phyloP scores from a whole-genome alignment of 2,888 invertebrate genomes.

The Ophion slaviceki region DNA sequence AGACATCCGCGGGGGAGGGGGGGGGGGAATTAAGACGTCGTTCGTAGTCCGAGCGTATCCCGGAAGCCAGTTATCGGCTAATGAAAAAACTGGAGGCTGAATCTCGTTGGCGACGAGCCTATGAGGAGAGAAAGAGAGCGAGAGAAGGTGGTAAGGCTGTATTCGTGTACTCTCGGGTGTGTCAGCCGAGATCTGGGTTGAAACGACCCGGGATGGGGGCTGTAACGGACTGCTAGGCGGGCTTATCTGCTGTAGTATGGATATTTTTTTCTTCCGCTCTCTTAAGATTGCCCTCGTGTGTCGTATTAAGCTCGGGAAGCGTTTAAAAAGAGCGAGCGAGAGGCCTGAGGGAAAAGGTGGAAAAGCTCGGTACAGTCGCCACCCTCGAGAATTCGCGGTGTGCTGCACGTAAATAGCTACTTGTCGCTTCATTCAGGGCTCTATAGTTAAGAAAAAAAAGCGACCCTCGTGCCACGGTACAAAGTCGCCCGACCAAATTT shows the following conservation, averaged over 20 bases:
- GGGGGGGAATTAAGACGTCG: constrained; percentile 78
- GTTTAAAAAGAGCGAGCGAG: constrained; percentile 73
- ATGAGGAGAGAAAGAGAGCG: constrained; percentile 65
- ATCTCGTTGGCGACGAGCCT: constrained; percentile 72
- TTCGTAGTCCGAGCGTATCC: constrained; percentile 79
- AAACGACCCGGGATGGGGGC: constrained; percentile 65
- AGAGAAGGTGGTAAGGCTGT: constrained; percentile 59
- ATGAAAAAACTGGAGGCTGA: constrained; percentile 79
- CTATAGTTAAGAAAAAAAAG: constrained; percentile 25
- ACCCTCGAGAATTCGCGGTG: constrained; percentile 70
- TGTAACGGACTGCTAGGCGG: constrained; percentile 65
- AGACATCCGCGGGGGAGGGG: constrained; percentile 29
- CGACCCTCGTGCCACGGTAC: constrained; percentile 29
- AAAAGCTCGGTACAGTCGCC: constrained; percentile 57
- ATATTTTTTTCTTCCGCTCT: constrained; percentile 67
- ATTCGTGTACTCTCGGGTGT: constrained; percentile 35
- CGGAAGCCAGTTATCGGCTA: constrained; percentile 80
- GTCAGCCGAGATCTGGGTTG: constrained; percentile 56
- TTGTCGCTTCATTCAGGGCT: constrained; percentile 81
- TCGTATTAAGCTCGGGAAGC: constrained; percentile 81
- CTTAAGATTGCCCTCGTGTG: constrained; percentile 83
- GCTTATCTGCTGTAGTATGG: constrained; percentile 78
- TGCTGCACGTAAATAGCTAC: constrained; percentile 82
- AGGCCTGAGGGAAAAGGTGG: constrained; percentile 62
- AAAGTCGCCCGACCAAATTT: constrained; percentile 42